phyloP scores from a whole-genome alignment of 2,797 vertebrate genomes.

The Fringilla coelebs region DNA sequence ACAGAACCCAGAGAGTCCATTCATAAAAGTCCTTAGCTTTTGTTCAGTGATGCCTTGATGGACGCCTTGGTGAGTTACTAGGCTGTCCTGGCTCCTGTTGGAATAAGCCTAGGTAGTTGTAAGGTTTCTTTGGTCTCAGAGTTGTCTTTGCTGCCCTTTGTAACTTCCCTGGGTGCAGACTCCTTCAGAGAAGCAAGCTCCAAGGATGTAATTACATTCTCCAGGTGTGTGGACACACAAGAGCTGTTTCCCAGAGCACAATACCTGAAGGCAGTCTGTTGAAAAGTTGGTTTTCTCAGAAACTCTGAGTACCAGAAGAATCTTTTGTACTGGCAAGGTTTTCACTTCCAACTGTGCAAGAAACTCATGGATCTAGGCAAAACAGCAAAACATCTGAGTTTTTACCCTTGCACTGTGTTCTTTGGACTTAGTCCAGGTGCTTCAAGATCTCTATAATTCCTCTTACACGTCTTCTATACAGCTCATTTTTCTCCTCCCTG shows the following conservation, averaged over 20 bases:
- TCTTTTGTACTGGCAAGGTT: background rate
- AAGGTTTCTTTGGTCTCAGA: background rate
- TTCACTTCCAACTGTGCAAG: background rate
- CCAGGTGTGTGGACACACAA: rapidly evolving
- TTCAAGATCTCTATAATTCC: background rate
- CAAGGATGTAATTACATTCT: background rate
- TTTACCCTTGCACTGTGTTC: background rate
- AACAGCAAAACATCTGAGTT: background rate
- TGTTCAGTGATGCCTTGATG: background rate
- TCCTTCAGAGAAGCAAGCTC: background rate
- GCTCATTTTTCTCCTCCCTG: background rate
- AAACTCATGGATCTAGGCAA: background rate
- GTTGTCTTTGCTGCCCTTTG: background rate
- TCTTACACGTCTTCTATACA: background rate
- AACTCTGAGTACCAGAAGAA: background rate
- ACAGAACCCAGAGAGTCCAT: background rate
- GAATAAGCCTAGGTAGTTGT: background rate
- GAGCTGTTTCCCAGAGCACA: background rate
- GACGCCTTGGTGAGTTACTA: background rate
- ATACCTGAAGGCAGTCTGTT: background rate
- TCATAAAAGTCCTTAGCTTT: background rate
- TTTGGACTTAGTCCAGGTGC: background rate
- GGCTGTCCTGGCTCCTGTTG: background rate
- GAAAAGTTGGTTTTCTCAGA: background rate
- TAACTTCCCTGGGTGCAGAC: background rate